Evolutionary conservation across 2,797 vertebrate genomes (phyloP), one percentile per base, ranked within the genome.

Genomic region (Coluber constrictor): DNA sequence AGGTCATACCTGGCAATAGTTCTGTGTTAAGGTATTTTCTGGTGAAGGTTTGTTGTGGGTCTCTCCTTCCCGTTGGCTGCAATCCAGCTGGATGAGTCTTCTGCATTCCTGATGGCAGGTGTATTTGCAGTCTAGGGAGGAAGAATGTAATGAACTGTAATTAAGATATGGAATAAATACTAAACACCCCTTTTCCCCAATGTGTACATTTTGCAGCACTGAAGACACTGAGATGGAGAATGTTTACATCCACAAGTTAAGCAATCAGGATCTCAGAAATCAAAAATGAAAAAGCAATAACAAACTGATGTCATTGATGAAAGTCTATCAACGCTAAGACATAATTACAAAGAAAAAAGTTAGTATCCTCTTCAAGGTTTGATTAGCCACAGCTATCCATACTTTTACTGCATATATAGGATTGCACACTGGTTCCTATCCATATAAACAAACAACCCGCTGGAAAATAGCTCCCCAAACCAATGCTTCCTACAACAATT

Each of bases 91-190:
- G 94, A 99, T 98, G 92, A 98, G 98, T 94, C 95, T 96, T 96
- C 97, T 97, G 95, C 99, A 99, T 92, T 99, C 98, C 92, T 98
- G 98, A 95, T 99, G 99, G 94, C 98, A 99, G 57, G 98, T 99
- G 97, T 99, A 99, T 93, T 98, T 98, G 97, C 99, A 99, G 95
- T 99, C 99, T 99, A 96, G 70, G 2, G 1, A 92, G 25, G 37
- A 94, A 27, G 92, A 95, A 92, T 93, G 94, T 95, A 94, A 70
- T 90, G 90, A 90, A 95, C 37, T 18, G 89, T 56, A 92, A n/a
- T 96, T 25, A 95, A 94, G 47, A 16, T 66, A 91, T 74, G 13
- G 74, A 3, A 9, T 91, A 47, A 86, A 91, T 16, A 63, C 3
- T 13, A 32, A 86, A 13, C 9, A 15, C 29, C 8, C 8, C 0